Percentiles rank a stretch among this genome's conserved stretches.
These are phyloP conservation scores for Australoheros scitulus DNA, from an alignment of 2,113 vertebrate genomes.

Conservation along the genomic window DNA sequence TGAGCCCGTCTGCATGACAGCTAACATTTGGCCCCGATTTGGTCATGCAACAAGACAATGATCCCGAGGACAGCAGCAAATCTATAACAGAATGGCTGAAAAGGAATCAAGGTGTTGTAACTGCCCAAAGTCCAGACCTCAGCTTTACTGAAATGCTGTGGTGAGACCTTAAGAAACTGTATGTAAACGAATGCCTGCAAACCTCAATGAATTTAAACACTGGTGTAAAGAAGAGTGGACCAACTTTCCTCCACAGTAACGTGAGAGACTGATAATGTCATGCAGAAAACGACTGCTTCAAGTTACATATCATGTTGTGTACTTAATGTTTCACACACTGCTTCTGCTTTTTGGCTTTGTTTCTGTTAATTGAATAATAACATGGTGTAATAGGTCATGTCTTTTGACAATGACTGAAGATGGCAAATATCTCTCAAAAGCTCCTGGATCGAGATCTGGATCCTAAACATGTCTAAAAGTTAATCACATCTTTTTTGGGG, in stretches of 20 bases:
- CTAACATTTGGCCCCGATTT: no score
- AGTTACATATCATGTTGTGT: neutral
- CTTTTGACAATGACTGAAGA: neutral
- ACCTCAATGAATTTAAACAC: neutral
- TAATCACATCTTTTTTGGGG: neutral
- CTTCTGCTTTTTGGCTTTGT: neutral
- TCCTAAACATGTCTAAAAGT: neutral
- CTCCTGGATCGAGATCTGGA: neutral
- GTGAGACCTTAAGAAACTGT: neutral
- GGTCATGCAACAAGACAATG: no score
- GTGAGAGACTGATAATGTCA: neutral
- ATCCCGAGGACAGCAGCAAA: neutral
- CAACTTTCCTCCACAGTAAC: neutral
- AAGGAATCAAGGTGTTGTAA: neutral
- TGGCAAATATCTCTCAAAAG: neutral
- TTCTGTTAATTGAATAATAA: neutral
- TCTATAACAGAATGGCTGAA: neutral
- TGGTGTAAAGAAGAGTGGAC: neutral
- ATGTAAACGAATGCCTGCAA: neutral
- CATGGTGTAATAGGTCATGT: neutral
- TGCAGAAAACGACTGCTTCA: neutral
- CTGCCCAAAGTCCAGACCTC: neutral
- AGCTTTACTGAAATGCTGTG: neutral
- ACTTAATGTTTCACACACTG: neutral
- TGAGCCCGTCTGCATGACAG: no score